These are phyloP conservation scores for Pegea sp. DNA, from an alignment of 23 tunicate species.

Conservation along the genomic window DNA sequence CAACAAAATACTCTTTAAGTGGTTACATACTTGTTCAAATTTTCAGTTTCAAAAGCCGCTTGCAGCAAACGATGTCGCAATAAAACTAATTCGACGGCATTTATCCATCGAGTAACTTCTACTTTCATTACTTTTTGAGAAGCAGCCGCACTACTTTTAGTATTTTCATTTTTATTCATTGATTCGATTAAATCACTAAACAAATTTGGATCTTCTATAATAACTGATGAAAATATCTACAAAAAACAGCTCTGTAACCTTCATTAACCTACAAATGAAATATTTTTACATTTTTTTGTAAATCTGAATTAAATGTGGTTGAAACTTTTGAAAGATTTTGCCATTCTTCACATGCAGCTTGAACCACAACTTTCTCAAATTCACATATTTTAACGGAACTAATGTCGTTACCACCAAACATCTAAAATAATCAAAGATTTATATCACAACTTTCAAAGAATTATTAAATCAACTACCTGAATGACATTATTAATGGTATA, in stretches of 20 bases:
- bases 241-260: too few relatives aligned
- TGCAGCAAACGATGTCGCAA: constrained; percentile 42
- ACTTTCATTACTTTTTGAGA: neutral
- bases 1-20: neutral
- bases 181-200: constrained; percentile 30
- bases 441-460: neutral
- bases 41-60: constrained; percentile 69
- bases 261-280: too few relatives aligned
- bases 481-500: constrained; percentile 9
- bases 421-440: neutral
- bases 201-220: constrained; percentile 29
- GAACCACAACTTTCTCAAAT: too few relatives aligned
- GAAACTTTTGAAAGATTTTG: too few relatives aligned
- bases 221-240: constrained; percentile 36
- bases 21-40: constrained; percentile 25
- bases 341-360: too few relatives aligned
- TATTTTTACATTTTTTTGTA: too few relatives aligned
- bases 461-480: too few relatives aligned
- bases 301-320: too few relatives aligned
- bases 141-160: constrained; percentile 1
- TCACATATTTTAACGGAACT: too few relatives aligned
- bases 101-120: too few relatives aligned
- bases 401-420: neutral
- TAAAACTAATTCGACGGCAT: constrained; percentile 27
- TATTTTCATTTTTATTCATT: constrained; percentile 1